These are phyloP conservation scores for Caenorhabditis latens DNA, from an alignment of 1,140 invertebrate genomes.

Conservation along the genomic window DNA sequence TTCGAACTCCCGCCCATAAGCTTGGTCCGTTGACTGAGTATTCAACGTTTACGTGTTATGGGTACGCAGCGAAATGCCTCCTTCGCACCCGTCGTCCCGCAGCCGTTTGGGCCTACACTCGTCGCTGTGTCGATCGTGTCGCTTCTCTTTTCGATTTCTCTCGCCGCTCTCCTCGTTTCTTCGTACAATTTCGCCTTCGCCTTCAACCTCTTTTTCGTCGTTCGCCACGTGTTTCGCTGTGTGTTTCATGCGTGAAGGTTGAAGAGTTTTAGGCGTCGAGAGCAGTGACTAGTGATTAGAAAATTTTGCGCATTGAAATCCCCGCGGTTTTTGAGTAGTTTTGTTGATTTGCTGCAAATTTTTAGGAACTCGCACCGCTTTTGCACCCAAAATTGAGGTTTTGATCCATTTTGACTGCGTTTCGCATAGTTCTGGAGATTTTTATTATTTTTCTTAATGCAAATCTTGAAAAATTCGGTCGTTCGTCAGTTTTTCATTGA, in stretches of 20 bases:
- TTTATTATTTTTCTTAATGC: no score
- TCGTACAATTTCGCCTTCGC: not conserved
- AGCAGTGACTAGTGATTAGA: not conserved
- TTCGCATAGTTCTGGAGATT: no score
- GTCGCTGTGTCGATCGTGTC: no score
- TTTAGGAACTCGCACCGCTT: no score
- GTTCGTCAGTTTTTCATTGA: no score
- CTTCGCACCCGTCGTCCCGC: not conserved
- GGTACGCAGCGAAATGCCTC: slow-evolving; percentile 25
- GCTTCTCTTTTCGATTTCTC: slow-evolving; percentile 7
- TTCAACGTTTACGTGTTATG: slow-evolving; percentile 5
- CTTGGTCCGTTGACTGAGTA: slow-evolving; percentile 6
- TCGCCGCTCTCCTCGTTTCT: not conserved
- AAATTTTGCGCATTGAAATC: no score
- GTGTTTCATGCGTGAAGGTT: not conserved
- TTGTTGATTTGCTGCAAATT: no score
- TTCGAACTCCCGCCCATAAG: not conserved
- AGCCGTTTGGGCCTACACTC: not conserved
- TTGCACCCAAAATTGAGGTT: no score
- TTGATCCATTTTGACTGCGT: no score
- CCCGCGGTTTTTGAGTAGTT: no score
- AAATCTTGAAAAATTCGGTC: no score
- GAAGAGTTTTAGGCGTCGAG: slow-evolving; percentile 6
- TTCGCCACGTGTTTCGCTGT: slow-evolving; percentile 44
- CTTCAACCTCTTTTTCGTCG: not conserved